Conservation (phyloP, 2,113 vertebrate genomes). For the Neotragus moschatus region DNA sequence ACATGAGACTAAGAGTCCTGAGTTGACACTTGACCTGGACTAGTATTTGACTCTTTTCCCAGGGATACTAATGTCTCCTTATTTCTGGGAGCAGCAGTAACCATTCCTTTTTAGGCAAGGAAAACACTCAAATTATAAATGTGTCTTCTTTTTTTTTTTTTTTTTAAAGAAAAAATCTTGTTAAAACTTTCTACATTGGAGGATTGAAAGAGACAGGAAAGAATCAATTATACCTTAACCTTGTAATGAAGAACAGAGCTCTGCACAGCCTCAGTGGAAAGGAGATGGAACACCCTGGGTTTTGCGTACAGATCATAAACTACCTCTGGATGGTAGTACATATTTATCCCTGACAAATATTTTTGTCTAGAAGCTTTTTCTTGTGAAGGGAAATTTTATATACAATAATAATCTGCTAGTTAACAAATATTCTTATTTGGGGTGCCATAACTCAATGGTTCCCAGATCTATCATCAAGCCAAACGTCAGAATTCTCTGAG, state of each 20-base stretch:
- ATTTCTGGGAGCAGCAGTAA: neutral
- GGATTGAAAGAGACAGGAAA: neutral
- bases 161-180: neutral
- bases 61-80: neutral
- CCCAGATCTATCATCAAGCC: neutral
- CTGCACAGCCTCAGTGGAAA: neutral
- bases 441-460: neutral
- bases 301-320: neutral
- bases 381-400: neutral
- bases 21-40: neutral
- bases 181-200: constrained; percentile 1
- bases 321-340: neutral
- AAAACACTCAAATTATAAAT: neutral
- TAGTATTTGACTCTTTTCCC: neutral
- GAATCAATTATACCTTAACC: neutral
- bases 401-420: neutral
- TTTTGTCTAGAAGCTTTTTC: neutral
- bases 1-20: neutral
- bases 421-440: neutral
- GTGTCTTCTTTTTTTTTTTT: neutral
- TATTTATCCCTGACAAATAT: neutral
- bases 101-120: neutral
- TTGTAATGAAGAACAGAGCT: neutral
- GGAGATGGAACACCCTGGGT: neutral
- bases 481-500: neutral